These are phyloP conservation scores for Pardalotus punctatus DNA, from an alignment of 2,113 vertebrate genomes.

Conservation along the genomic window DNA sequence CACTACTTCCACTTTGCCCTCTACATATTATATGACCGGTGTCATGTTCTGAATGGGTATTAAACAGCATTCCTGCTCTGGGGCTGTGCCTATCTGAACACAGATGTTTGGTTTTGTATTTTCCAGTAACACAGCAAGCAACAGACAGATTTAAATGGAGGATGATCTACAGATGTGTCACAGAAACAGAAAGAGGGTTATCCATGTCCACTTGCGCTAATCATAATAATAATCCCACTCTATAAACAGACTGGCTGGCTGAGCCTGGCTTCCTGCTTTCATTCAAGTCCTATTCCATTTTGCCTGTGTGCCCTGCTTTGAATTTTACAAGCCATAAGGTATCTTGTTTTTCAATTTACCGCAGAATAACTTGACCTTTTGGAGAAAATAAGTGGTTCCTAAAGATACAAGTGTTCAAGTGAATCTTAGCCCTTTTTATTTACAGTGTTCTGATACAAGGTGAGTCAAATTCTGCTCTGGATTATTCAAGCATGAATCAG, in stretches of 20 bases:
- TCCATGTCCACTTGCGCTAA: constrained; percentile 15
- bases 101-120: constrained; percentile 2
- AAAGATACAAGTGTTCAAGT: not conserved
- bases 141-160: constrained; percentile 31
- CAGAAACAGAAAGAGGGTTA: constrained; percentile 43
- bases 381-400: not conserved
- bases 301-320: not conserved
- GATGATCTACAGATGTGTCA: constrained; percentile 44
- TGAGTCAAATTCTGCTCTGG: not conserved
- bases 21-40: not conserved
- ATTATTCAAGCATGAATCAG: not conserved
- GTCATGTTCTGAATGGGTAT: not conserved
- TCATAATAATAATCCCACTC: constrained; percentile 39
- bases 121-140: constrained; percentile 18
- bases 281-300: not conserved
- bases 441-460: not conserved
- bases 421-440: not conserved
- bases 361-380: not conserved
- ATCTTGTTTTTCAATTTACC: not conserved
- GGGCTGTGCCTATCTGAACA: not conserved
- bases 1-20: not conserved
- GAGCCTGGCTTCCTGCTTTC: not conserved
- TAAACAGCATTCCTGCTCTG: not conserved
- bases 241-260: not conserved
- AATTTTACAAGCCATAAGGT: not conserved